These are phyloP conservation scores for Sialis fuliginosa DNA, from an alignment of 2,888 invertebrate genomes.

Conservation along the genomic window DNA sequence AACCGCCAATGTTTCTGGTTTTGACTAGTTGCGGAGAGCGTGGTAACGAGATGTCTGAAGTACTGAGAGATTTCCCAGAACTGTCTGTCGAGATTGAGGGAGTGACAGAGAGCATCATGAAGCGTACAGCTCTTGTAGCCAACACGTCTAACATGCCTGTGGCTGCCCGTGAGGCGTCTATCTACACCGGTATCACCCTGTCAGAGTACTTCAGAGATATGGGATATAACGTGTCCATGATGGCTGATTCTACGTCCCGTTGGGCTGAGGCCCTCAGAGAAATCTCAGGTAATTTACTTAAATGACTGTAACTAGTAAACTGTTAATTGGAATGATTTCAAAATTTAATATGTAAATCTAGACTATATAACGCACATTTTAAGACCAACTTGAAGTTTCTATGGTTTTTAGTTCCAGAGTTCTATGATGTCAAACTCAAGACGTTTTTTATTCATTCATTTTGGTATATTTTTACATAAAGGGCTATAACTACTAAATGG, in stretches of 20 bases:
- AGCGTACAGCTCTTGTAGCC: constrained; percentile 95
- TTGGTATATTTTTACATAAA: too few species aligned
- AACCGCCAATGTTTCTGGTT: background rate
- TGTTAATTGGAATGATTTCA: too few species aligned
- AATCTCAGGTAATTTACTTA: constrained; percentile 90
- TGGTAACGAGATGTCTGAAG: constrained; percentile 99
- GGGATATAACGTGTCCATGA: constrained; percentile 99
- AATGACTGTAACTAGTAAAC: too few species aligned
- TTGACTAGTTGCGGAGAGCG: constrained; percentile 96
- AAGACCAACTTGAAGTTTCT: too few species aligned
- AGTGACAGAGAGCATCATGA: constrained; percentile 96
- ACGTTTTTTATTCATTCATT: too few species aligned
- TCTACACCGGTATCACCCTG: constrained; percentile 98
- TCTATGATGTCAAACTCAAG: too few species aligned
- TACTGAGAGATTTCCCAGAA: constrained; percentile 97
- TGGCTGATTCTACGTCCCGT: constrained; percentile 99
- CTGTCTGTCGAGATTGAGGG: constrained; percentile 95
- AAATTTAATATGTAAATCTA: too few species aligned
- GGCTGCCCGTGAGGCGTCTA: constrained; percentile 98
- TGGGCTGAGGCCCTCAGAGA: constrained; percentile 99
- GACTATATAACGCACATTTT: too few species aligned
- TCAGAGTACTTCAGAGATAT: constrained; percentile 98
- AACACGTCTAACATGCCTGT: constrained; percentile 99
- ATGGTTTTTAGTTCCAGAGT: too few species aligned
- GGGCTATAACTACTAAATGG: too few species aligned